A percentile compares a stretch with the other conserved stretches of the same genome.
Conservation (phyloP, 2,888 invertebrate genomes). For the Glaucopsyche alexis region DNA sequence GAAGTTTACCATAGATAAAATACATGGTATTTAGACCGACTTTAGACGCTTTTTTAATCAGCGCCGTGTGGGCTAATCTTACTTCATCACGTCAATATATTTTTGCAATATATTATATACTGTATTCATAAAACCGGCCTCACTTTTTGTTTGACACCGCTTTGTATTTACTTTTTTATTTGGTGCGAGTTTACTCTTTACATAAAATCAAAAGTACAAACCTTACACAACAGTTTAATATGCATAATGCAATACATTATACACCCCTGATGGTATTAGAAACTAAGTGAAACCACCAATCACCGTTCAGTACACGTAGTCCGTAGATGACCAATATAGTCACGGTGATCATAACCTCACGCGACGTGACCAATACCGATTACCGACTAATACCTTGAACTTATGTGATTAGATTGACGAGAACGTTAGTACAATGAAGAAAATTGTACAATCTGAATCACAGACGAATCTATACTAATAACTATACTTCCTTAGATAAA, state of each 20-base stretch:
- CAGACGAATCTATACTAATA: no score
- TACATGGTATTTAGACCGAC: no score
- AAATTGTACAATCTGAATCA: no score
- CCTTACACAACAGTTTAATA: not conserved
- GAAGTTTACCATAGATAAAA: no score
- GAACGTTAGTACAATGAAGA: not conserved
- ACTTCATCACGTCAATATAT: no score
- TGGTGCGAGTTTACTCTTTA: not conserved
- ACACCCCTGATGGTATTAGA: slow-evolving; percentile 4
- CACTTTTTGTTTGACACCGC: no score
- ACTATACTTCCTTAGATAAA: no score
- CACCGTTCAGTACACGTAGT: not conserved
- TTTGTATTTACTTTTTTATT: no score
- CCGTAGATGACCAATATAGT: not conserved
- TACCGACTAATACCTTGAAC: not conserved
- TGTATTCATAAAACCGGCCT: no score
- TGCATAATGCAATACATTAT: not conserved
- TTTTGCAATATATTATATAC: no score
- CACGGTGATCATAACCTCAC: not conserved
- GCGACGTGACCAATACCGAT: not conserved
- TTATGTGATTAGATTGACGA: not conserved
- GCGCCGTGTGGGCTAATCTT: no score
- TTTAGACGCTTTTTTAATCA: no score
- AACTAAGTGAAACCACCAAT: slow-evolving; percentile 1
- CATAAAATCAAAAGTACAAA: slow-evolving; percentile 6